Evolutionary conservation across 2,888 invertebrate genomes (phyloP).

Genomic region (Stenotaenia linearis): DNA sequence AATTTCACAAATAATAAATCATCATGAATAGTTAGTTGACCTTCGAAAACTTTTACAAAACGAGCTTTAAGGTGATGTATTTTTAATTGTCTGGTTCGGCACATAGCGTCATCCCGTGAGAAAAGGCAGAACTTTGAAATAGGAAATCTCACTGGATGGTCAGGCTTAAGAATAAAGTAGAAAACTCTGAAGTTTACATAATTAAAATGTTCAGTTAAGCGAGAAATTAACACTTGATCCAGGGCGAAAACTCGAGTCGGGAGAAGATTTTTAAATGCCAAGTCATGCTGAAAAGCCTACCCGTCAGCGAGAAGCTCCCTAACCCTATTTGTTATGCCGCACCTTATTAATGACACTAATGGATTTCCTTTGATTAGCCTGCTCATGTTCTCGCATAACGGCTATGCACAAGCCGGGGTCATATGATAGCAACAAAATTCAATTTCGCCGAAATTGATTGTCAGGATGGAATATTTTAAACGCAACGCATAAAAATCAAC

Average conservation of each 20-base stretch:
- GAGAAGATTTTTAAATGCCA: background rate
- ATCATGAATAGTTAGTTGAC: background rate
- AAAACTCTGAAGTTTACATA: background rate
- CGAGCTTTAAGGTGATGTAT: background rate
- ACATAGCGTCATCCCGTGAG: background rate
- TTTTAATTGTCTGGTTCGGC: background rate
- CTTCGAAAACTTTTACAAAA: background rate
- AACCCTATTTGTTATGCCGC: background rate
- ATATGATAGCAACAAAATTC: background rate
- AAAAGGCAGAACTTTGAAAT: background rate
- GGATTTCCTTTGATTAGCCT: conserved; percentile 9
- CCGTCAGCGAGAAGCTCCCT: background rate
- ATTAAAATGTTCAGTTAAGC: background rate
- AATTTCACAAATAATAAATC: background rate
- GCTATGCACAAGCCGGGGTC: background rate
- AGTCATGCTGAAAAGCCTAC: conserved; percentile 8
- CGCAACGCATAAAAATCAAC: background rate
- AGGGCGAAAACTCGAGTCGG: no score
- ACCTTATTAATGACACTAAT: background rate
- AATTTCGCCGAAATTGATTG: background rate
- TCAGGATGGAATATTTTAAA: background rate
- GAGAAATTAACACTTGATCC: conserved; percentile 1
- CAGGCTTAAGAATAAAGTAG: no score
- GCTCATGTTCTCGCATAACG: background rate
- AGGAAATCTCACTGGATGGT: background rate